Percentiles rank a stretch among this genome's conserved stretches.
Conservation (phyloP, 2,113 vertebrate genomes). For the Prunella fulvescens region DNA sequence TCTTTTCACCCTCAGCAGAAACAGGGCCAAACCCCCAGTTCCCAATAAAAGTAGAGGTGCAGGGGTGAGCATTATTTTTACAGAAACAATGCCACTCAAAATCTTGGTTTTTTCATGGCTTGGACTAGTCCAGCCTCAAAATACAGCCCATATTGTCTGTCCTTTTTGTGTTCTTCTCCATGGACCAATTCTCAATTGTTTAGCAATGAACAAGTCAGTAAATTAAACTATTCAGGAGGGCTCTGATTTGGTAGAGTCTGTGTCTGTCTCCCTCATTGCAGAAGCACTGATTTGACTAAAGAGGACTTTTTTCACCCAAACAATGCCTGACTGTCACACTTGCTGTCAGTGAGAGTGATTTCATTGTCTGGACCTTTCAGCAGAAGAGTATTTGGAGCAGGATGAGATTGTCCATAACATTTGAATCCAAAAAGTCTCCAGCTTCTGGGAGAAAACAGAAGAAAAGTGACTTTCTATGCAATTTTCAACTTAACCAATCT, state of each 20-base stretch:
- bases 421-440: not conserved
- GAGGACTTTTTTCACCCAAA: not conserved
- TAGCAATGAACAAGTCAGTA: not conserved
- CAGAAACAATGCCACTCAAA: not conserved
- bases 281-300: not conserved
- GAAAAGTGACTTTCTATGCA: not conserved
- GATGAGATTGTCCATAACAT: not conserved
- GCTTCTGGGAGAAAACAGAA: not conserved
- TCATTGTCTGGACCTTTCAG: not conserved
- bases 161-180: not conserved
- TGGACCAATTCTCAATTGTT: constrained; percentile 15
- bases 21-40: not conserved
- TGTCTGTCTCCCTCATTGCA: not conserved
- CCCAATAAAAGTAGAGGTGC: not conserved
- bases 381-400: not conserved
- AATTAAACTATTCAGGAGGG: constrained; percentile 21
- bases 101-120: not conserved
- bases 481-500: not conserved
- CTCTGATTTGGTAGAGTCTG: not conserved
- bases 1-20: not conserved
- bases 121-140: not conserved
- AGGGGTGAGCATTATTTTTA: not conserved
- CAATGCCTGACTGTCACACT: not conserved
- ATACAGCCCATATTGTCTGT: not conserved
- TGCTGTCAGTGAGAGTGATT: not conserved